A percentile compares a stretch with the other conserved stretches of the same genome.
These are phyloP conservation scores for Eptesicus fuscus DNA, from an alignment of 2,113 vertebrate species.

Conservation along the genomic window DNA sequence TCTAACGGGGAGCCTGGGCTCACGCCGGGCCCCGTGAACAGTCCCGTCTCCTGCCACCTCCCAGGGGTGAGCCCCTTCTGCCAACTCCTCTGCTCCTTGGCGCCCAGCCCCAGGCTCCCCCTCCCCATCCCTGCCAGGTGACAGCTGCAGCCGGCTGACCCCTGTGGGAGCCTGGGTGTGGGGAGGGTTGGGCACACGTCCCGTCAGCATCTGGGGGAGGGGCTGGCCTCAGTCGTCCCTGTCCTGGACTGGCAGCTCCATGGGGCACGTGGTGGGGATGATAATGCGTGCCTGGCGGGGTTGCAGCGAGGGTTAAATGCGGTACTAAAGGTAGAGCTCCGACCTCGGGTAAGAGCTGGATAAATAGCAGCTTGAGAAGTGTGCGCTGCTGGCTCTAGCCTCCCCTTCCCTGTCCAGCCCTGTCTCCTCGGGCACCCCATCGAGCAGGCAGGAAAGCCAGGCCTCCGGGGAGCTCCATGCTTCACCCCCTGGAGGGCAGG, in stretches of 20 bases:
- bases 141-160: not conserved
- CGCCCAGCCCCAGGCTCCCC: not conserved
- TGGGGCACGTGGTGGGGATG: not conserved
- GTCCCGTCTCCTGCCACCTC: not conserved
- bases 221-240: not conserved
- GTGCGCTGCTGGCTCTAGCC: fast-evolving
- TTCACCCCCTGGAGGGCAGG: not conserved
- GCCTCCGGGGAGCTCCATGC: no score
- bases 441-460: not conserved
- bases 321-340: fast-evolving
- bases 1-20: not conserved
- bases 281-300: fast-evolving
- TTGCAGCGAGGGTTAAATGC: not conserved
- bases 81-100: fast-evolving
- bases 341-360: fast-evolving
- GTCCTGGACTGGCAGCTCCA: not conserved
- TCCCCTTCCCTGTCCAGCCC: not conserved
- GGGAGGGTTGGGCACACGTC: not conserved
- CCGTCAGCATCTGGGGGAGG: not conserved
- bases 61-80: not conserved
- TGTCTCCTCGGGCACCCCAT: fast-evolving
- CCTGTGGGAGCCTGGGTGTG: not conserved
- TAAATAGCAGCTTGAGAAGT: not conserved
- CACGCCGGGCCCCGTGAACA: not conserved
- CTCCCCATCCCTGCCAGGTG: fast-evolving